Base-by-base conservation (phyloP, 2,113 vertebrate species). In the Corvus cornix region DNA sequence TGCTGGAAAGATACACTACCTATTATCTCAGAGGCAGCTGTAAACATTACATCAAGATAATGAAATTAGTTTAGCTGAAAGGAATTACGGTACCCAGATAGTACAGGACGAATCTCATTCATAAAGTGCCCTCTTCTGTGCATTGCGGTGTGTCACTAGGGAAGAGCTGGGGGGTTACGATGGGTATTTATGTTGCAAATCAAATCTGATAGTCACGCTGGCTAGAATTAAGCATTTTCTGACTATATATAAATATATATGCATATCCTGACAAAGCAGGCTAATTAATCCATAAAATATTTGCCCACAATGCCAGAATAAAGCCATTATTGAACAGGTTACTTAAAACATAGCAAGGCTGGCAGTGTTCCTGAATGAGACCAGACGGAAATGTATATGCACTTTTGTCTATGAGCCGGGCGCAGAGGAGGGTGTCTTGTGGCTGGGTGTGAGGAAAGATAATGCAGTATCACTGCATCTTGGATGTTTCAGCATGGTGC, bases 31-130 rank as follows among this genome's bases (percentile, higher is more conserved):
- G 85, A 87, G 66, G 66, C 86, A 82, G 84, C 84, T 94, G 88
- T 95, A 96, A 97, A 96, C 78, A 88, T 91, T 91, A 89, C 59
- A 81, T 89, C 73, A 87, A 77, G 77, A 94, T 95, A 96, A 96
- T 77, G 69, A 84, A 95, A 97, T 96, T 91, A 96, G 91, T 91
- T 92, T 82, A 84, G 64, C 87, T 85, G 90, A 87, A 74, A 92
- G 93, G 83, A 97, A 89, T 90, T 79, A 95, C 73, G 62, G 79
- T 58, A 79, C 80, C n/a, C 55, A 91, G 84, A 89, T 43, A 75
- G 75, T 39, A 68, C 66, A 67, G 82, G 59, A 30, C 3, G 0
- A 12, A 93, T 91, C 64, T 94, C 93, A 95, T 95, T 97, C 96
- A 89, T 92, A 84, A 95, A 79, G 53, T 77, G 43, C 60, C 96